Base-by-base conservation (phyloP, 1,140 invertebrate genomes). In the Drosophila micromelanica region DNA sequence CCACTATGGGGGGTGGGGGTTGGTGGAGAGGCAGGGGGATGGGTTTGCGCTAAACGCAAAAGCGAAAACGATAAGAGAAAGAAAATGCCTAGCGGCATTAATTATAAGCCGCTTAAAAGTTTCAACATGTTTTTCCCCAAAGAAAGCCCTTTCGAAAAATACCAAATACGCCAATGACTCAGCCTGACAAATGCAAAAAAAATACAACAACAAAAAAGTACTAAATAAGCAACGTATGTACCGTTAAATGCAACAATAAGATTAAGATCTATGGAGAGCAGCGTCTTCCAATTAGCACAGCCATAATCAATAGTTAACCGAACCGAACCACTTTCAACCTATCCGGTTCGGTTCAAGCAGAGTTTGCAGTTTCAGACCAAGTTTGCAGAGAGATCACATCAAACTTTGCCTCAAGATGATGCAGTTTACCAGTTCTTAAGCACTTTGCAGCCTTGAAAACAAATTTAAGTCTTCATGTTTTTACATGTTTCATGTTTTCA, bases 61-160 rank as follows among this genome's bases (percentile, higher is more conserved):
- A 49, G 68, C 65, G 64, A 72, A 85, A 73, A 52, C 77, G 76
- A 70, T 74, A 69, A 57, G 78, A 76, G 76, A 89, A 82, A 78
- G 85, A 90, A 89, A 89, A 90, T 89, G 85, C 80, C 85, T 78
- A 57, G 61, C 73, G 85, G 85, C 76, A 89, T 89, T 89, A 90
- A 85, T 90, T 90, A 85, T 89, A 89, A 89, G 79, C 84, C 76
- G 85, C 85, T 89, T 89, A 89, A 90, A 90, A 89, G 85, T 89
- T 89, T 82, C 80, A 89, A 84, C 84, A 89, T 87, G 79, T 87
- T 87, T 82, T 79, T 69, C n/a, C 77, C 82, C 56, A 59, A 27
- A 27, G 27, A 27, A 27, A 27, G 74, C 67, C 80, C 63, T 71
- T 84, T 84, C 55, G 59, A 27, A 27, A 27, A 27, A 57, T 73